phyloP scores from a whole-genome alignment of 1,140 invertebrate genomes.

The Achroia grisella region DNA sequence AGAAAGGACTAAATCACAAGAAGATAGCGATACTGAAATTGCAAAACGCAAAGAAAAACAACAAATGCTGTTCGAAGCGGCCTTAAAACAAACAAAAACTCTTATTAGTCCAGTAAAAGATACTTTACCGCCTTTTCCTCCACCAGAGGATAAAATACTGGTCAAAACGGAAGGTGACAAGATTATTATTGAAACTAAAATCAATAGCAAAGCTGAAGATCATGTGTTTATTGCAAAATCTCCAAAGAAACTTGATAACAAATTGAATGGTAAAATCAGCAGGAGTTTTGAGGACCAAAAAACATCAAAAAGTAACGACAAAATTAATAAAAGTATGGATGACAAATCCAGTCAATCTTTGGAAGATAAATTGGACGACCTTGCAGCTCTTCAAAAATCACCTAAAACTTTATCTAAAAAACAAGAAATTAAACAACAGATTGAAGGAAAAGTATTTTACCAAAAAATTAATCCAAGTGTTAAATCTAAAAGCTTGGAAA shows the following conservation, averaged over 20 bases:
- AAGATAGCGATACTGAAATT: conserved; percentile 79
- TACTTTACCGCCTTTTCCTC: conserved; percentile 78
- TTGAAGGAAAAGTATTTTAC: conserved; percentile 76
- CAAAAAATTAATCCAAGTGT: conserved; percentile 67
- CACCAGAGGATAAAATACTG: conserved; percentile 79
- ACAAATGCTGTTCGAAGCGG: conserved; percentile 81
- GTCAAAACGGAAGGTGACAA: conserved; percentile 78
- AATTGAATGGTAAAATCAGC: conserved; percentile 77
- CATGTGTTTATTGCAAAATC: conserved; percentile 81
- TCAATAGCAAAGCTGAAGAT: conserved; percentile 76
- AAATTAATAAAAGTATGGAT: conserved; percentile 76
- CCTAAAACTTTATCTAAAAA: conserved; percentile 76
- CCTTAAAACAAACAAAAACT: conserved; percentile 81
- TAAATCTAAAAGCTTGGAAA: conserved; percentile 75
- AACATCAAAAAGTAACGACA: conserved; percentile 65
- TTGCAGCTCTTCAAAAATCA: conserved; percentile 72
- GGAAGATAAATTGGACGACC: conserved; percentile 75
- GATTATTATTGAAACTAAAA: conserved; percentile 78
- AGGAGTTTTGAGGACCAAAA: conserved; percentile 79
- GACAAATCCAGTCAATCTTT: conserved; percentile 75
- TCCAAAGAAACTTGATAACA: conserved; percentile 79
- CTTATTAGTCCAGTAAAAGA: conserved; percentile 81
- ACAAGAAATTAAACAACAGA: conserved; percentile 77
- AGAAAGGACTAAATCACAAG: conserved; percentile 79
- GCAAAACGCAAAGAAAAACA: conserved; percentile 81